A percentile compares a stretch with the other conserved stretches of the same genome.
Evolutionary conservation across 2,797 vertebrate species (phyloP).

Genomic region (Gallirallus australis): DNA sequence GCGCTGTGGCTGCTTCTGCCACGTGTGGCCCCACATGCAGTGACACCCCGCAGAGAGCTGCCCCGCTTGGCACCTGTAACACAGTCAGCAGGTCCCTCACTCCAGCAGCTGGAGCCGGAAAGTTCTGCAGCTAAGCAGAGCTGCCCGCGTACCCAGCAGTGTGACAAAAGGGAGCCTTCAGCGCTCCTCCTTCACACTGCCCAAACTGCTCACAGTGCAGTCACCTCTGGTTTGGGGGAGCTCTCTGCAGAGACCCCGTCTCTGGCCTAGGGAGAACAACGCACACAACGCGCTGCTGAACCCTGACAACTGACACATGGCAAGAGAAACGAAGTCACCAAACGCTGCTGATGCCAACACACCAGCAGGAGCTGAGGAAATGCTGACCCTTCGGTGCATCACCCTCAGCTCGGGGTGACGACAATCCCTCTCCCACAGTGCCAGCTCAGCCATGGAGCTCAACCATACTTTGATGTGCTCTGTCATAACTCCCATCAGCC

Average conservation of each 20-base stretch:
- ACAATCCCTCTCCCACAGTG: too few relatives aligned
- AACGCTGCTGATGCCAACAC: not conserved
- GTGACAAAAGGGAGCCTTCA: too few relatives aligned
- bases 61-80: not conserved
- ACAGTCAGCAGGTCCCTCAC: not conserved
- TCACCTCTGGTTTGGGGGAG: not conserved
- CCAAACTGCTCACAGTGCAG: not conserved
- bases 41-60: not conserved
- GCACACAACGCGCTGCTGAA: not conserved
- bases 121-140: rapidly evolving
- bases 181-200: not conserved
- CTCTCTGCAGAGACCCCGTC: not conserved
- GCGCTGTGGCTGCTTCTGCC: not conserved
- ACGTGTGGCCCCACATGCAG: not conserved
- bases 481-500: not conserved
- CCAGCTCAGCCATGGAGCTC: not conserved
- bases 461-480: not conserved
- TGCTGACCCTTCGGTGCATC: not conserved
- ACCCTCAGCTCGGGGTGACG: not conserved
- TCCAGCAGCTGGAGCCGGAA: not conserved
- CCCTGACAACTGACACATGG: not conserved
- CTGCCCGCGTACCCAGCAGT: not conserved
- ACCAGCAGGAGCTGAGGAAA: not conserved
- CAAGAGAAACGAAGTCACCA: not conserved
- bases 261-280: rapidly evolving